These are phyloP conservation scores for Drosophila anomalata DNA, from an alignment of 2,888 invertebrate species.

Conservation along the genomic window DNA sequence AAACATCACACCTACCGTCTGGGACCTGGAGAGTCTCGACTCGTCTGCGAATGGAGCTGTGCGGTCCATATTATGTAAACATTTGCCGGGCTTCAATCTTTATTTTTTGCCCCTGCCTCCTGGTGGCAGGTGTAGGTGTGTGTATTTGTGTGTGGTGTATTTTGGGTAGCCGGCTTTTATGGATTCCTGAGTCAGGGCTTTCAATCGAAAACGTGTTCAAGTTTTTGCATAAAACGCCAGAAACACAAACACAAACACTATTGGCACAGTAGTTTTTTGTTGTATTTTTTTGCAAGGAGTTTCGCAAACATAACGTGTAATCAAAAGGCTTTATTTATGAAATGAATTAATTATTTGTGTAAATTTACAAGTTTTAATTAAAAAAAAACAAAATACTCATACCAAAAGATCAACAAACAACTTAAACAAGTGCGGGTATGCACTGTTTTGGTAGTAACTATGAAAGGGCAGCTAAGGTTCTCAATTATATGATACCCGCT, in stretches of 20 bases:
- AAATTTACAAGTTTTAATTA: neutral
- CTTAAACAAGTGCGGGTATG: neutral
- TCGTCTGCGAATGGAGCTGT: constrained; percentile 40
- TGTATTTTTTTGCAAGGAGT: neutral
- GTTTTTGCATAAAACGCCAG: constrained; percentile 26
- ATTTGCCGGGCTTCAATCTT: constrained; percentile 46
- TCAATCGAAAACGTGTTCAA: constrained; percentile 40
- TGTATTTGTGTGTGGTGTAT: constrained; percentile 2
- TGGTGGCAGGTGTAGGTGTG: constrained; percentile 3
- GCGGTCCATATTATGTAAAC: constrained; percentile 59
- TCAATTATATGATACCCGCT: too few species aligned
- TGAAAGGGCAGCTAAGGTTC: too few species aligned
- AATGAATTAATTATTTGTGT: neutral
- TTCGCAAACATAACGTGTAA: constrained; percentile 1
- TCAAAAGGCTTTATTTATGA: neutral
- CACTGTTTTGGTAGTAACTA: neutral
- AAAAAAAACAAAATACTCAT: neutral
- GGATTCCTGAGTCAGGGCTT: constrained; percentile 23
- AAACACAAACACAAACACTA: constrained; percentile 1
- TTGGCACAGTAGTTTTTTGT: neutral
- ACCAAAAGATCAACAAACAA: neutral
- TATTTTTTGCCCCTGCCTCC: constrained; percentile 19
- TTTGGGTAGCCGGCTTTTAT: constrained; percentile 17
- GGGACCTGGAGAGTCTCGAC: constrained; percentile 43
- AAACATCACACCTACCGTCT: constrained; percentile 75